Evolutionary conservation across 2,888 invertebrate species (phyloP), one percentile per base, ranked within the genome.

Genomic region (Scrobipalpa atriplicella): DNA sequence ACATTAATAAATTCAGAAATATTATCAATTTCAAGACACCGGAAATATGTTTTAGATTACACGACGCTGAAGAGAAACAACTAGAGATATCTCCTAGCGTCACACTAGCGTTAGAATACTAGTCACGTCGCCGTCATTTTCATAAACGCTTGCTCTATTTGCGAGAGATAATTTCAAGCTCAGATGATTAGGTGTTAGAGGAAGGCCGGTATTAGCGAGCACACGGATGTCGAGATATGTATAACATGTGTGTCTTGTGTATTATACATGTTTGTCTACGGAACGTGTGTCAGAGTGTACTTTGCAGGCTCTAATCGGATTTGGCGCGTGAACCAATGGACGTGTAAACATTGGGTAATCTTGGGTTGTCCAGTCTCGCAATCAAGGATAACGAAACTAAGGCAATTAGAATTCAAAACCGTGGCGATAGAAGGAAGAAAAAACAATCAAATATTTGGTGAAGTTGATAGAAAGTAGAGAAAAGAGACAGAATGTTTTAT

Each of bases 201-300:
- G 74, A 74, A 73, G 71, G 61, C 62, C 54, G 69, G 73, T 66
- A 74, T 74, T 74, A 73, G 65, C 69, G 67, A 71, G 56, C 62
- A 67, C 68, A 71, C 70, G 70, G 71, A 64, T 64, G 64, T 64
- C 29, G 51, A 56, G 54, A 56, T 56, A 56, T 56, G 52, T 52
- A 19, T 52, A 47, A 62, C 43, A 18, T 61, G 39, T 39, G 36
- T 38, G n/a, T 38, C 52, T 38, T 43, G n/a, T 65, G 29, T 58
- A 41, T 43, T n/a, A 18, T 38, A 41, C n/a, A 43, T 54, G 56
- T 66, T 66, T 54, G 54, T 58, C 39, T 38, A 39, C 62, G 62
- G 64, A 38, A 19, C 13, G n/a, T 63, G 63, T 63, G 63, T 63
- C 63, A 63, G 8, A 8, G 41, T 47, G 61, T 61, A 64, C 61